Evolutionary conservation across 1,140 invertebrate genomes (phyloP), one percentile per base, ranked within the genome.

Genomic region (Scaptomyza hsui): DNA sequence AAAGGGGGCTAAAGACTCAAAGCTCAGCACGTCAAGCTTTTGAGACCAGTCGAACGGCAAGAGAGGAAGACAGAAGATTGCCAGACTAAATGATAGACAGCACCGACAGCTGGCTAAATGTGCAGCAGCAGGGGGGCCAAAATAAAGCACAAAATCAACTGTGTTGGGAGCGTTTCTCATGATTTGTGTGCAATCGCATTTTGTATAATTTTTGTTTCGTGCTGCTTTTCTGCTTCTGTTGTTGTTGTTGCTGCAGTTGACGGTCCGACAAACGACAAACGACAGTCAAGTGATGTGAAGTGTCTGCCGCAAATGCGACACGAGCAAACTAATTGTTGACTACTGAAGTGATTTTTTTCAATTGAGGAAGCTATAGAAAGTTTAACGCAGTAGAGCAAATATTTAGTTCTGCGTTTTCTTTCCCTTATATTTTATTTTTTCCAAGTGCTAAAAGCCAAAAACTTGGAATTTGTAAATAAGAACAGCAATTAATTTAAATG

Each of bases 271-370:
- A 67, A 63, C 51, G 71, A 60, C 37, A 60, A 60, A 63, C 59
- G 70, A 68, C 56, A 68, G 47, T 56, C 45, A 45, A 72, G 63
- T 68, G 64, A 60, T 65, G 59, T 76, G 71, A 61, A 76, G 73
- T 75, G 73, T 61, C 61, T 65, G 68, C 69, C 45, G 57, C 68
- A 70, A 69, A 74, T 72, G 56, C 70, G 69, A 67, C 63, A 67
- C 69, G 61, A 69, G 72, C 60, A 71, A 75, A 72, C 73, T 76
- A 76, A 73, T 76, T 76, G 73, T 62, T 72, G 57, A 68, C 62
- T 64, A 67, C 51, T 70, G 44, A 39, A 48, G 52, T n/a, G 26
- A 19, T 13, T 70, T 49, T 41, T 41, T 53, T 62, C 65, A 55
- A 64, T 64, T 64, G 61, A 44, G 61, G 61, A 64, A 55, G 49